Conservation (phyloP, 1,140 invertebrate species). For the Melanaphis sacchari region DNA sequence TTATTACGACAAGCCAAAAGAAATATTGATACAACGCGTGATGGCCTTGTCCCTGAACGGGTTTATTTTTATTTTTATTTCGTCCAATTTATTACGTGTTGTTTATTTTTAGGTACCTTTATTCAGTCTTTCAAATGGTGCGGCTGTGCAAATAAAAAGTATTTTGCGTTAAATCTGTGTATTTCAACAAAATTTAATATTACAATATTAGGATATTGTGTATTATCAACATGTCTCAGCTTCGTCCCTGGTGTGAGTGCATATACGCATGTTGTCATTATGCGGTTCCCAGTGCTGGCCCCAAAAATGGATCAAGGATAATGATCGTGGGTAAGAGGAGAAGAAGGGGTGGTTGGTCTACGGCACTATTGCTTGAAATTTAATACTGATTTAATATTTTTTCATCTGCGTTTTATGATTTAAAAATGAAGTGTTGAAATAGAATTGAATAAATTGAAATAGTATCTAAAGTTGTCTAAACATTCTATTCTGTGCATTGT, state of each 20-base stretch:
- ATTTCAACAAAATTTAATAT: background rate
- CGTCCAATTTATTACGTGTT: background rate
- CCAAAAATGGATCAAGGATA: background rate
- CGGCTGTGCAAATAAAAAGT: background rate
- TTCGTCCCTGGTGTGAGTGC: background rate
- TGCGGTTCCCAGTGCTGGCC: no score
- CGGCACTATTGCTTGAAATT: background rate
- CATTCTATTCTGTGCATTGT: no score
- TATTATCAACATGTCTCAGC: background rate
- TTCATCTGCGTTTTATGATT: no score
- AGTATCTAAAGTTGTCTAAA: no score
- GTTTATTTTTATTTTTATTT: background rate
- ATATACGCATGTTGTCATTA: background rate
- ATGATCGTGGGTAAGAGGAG: background rate
- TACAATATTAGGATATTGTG: no score
- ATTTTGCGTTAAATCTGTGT: background rate
- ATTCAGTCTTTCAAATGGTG: background rate
- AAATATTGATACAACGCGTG: background rate
- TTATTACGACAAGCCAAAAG: background rate
- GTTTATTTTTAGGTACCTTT: background rate
- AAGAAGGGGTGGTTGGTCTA: background rate
- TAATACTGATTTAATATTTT: no score
- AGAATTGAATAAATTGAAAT: no score
- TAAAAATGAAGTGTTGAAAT: no score
- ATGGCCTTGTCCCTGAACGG: conserved; percentile 17